Percentiles rank a stretch among this genome's conserved stretches.
Evolutionary conservation across 2,888 invertebrate species (phyloP).

Genomic region (Cerastoderma edule): DNA sequence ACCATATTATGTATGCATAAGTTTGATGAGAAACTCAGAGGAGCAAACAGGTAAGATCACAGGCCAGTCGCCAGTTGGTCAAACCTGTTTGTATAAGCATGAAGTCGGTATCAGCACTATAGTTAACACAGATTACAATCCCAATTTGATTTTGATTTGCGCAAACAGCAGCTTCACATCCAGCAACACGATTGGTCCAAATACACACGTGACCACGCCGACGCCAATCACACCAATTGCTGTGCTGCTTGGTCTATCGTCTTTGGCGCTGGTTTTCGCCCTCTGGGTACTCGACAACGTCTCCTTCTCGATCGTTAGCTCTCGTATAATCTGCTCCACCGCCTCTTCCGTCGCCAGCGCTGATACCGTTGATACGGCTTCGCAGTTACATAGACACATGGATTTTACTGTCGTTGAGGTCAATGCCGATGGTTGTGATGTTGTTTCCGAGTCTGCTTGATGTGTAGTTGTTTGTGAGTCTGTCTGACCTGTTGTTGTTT

Average conservation of each 20-base stretch:
- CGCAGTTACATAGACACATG: neutral
- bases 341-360: no score
- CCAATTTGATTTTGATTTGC: no score
- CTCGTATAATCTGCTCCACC: neutral
- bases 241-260: slow-evolving; percentile 8
- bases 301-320: neutral
- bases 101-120: no score
- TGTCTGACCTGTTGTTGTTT: neutral
- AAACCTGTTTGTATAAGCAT: no score
- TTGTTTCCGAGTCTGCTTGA: neutral
- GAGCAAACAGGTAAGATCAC: no score
- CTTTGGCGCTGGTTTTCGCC: slow-evolving; percentile 7
- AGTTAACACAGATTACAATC: no score
- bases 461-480: neutral
- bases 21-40: no score
- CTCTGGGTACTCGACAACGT: slow-evolving; percentile 4
- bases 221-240: neutral
- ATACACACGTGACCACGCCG: neutral
- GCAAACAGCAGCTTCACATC: no score
- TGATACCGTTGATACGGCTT: no score
- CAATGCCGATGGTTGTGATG: neutral
- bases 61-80: no score
- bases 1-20: no score
- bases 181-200: neutral
- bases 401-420: neutral